Evolutionary conservation across 2,113 vertebrate genomes (phyloP), one percentile per base, ranked within the genome.

Genomic region (Apodemus sylvaticus): DNA sequence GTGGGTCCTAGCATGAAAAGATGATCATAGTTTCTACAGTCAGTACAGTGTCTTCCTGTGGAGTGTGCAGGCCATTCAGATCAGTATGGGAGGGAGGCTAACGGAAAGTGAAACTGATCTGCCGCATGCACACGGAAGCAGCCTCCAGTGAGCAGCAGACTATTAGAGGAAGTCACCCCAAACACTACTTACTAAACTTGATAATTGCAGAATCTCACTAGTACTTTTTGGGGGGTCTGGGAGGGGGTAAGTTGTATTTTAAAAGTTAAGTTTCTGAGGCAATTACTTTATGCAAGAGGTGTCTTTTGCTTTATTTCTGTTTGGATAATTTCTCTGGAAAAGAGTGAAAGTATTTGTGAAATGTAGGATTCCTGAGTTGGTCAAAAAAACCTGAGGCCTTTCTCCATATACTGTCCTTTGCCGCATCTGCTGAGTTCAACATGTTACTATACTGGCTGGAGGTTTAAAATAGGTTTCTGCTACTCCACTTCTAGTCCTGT

Each of bases 41-140:
- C 66, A 68, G 20, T 88, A 22, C 4, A n/a, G 6, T 71, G 45
- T 58, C 17, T 81, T 7, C 66, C 62, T 83, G 36, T 53, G 70
- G 90, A 85, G 89, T 45, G 83, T 70, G 7, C 20, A 77, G 60
- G 10, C 42, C n/a, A 39, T 24, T 95, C 68, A 90, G 74, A 73
- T 73, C 89, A 94, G 86, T 87, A 14, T 90, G 94, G 91, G 74
- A 95, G 96, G 62, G 29, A 91, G 66, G 78, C 87, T n/a, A 64
- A 97, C 73, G 97, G 97, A 98, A 98, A 98, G 96, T 98, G 98
- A 98, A 98, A 98, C 97, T 97, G 93, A 95, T 81, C 94, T 91
- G 91, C 39, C 7, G 14, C 93, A 64, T 94, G 55, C 1, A 94
- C 86, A 93, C 0, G 13, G 90, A 93, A 93, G 94, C 60, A 93